phyloP scores from a whole-genome alignment of 2,113 vertebrate genomes.

The Tetraodon nigroviridis region DNA sequence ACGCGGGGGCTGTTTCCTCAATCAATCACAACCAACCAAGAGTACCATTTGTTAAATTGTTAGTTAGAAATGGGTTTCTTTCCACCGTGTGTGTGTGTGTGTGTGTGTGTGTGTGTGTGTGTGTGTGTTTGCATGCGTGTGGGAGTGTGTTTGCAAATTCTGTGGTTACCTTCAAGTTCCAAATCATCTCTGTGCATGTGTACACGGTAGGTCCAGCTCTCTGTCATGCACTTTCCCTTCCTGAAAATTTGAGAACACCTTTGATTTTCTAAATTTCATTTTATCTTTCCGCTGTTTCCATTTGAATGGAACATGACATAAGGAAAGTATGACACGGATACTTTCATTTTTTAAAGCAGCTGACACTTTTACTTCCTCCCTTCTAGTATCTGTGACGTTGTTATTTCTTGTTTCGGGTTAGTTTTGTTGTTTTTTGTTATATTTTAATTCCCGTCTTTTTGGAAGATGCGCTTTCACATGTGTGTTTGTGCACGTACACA shows the following conservation, averaged over 20 bases:
- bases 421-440: too few species aligned
- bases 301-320: not conserved
- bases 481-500: not conserved
- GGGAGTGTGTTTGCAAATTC: not conserved
- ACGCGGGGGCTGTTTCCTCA: too few species aligned
- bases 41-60: too few species aligned
- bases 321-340: not conserved
- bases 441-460: too few species aligned
- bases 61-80: too few species aligned
- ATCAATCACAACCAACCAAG: too few species aligned
- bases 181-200: slow-evolving; percentile 35
- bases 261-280: not conserved
- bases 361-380: slow-evolving; percentile 8
- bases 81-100: too few species aligned
- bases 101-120: not conserved
- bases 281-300: not conserved
- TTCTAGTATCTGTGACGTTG: not conserved
- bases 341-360: slow-evolving; percentile 4
- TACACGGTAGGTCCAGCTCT: slow-evolving; percentile 49
- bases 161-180: slow-evolving; percentile 44
- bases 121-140: not conserved
- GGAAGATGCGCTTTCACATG: not conserved
- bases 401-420: slow-evolving; percentile 14
- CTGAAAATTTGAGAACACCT: slow-evolving; percentile 11
- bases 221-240: slow-evolving; percentile 24